Percentiles rank a stretch among this genome's conserved stretches.
Conservation (phyloP, 2,797 vertebrate species). For the Uromys caudimaculatus region DNA sequence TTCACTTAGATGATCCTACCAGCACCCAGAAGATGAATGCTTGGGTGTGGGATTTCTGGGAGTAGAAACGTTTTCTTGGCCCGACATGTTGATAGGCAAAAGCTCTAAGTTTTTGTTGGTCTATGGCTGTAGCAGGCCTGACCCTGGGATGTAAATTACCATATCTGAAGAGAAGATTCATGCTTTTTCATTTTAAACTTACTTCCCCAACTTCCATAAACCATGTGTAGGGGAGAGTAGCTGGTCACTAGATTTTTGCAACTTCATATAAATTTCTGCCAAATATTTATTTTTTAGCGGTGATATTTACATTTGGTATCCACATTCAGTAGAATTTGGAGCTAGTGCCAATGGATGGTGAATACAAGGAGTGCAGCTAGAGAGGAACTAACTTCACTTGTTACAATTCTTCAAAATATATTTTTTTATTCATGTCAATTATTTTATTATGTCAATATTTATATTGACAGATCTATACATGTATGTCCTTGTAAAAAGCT, state of each 20-base stretch:
- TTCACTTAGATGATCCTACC: background rate
- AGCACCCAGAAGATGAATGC: background rate
- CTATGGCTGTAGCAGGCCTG: background rate
- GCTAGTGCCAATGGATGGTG: background rate
- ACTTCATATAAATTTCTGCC: background rate
- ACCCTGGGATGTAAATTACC: background rate
- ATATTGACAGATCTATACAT: background rate
- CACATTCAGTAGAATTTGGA: background rate
- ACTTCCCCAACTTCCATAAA: background rate
- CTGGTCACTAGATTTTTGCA: conserved; percentile 3
- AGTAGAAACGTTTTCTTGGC: background rate
- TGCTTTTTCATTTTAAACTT: background rate
- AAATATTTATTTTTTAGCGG: background rate
- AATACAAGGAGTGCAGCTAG: background rate
- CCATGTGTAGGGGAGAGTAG: background rate
- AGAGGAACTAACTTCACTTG: background rate
- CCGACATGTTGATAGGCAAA: background rate
- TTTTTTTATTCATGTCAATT: too few relatives aligned
- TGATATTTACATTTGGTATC: conserved; percentile 8
- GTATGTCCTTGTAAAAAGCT: background rate
- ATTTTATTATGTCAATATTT: too few relatives aligned
- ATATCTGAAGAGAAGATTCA: background rate
- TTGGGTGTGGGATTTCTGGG: background rate
- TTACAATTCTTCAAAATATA: background rate
- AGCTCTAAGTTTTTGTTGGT: conserved; percentile 13